Evolutionary conservation across 1,140 invertebrate genomes (phyloP).

Genomic region (Trissolcus basalis): DNA sequence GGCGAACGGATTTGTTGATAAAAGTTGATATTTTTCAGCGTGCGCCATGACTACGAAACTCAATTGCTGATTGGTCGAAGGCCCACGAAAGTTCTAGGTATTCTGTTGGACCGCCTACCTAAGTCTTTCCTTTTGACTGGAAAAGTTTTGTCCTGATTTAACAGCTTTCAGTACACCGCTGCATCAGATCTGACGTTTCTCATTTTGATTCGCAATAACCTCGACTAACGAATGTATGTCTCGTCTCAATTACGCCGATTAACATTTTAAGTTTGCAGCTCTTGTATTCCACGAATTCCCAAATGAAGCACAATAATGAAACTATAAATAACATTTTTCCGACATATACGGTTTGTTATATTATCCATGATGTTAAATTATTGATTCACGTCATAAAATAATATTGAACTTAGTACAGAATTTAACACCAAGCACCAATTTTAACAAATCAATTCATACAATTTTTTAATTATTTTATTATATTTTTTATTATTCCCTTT

Average conservation of each 20-base stretch:
- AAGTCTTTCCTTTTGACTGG: constrained; percentile 57
- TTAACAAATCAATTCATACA: too few relatives aligned
- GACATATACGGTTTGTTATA: too few relatives aligned
- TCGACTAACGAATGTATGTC: constrained; percentile 22
- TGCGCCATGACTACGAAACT: constrained; percentile 38
- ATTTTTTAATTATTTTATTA: too few relatives aligned
- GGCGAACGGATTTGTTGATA: constrained; percentile 57
- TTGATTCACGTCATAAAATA: too few relatives aligned
- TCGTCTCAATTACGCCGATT: constrained; percentile 21
- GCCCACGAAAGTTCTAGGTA: constrained; percentile 72
- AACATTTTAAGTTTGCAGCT: constrained; percentile 9
- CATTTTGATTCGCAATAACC: constrained; percentile 32
- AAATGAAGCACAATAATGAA: too few relatives aligned
- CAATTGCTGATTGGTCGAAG: constrained; percentile 67
- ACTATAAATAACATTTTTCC: too few relatives aligned
- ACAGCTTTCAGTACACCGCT: constrained; percentile 24
- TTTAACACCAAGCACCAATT: too few relatives aligned
- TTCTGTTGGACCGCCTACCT: constrained; percentile 66
- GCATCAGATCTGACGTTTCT: constrained; percentile 39
- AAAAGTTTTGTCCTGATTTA: constrained; percentile 69
- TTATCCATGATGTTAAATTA: too few relatives aligned
- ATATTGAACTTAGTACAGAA: too few relatives aligned
- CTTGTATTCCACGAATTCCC: background rate
- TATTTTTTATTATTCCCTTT: too few relatives aligned
- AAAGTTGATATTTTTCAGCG: constrained; percentile 63